A percentile compares a stretch with the other conserved stretches of the same genome.
Conservation (phyloP, 1,140 invertebrate species). For the Aphaenogaster rudis region DNA sequence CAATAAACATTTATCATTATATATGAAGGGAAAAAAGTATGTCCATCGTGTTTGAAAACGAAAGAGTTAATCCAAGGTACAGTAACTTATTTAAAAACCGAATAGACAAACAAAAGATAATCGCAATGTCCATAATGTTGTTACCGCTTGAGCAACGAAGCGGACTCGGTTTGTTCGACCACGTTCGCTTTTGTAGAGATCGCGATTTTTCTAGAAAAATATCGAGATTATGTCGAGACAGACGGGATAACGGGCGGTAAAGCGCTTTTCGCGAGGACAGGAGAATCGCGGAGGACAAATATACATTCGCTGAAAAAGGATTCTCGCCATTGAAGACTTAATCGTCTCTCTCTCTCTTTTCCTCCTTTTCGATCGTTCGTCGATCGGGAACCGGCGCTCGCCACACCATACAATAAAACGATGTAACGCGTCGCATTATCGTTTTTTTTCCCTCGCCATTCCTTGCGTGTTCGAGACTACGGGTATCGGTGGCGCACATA, state of each 20-base stretch:
- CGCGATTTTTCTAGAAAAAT: constrained; percentile 57
- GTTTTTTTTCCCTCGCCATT: constrained; percentile 34
- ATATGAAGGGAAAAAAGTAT: not conserved
- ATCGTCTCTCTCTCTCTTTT: constrained; percentile 38
- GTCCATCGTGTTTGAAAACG: not conserved
- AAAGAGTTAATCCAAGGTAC: not conserved
- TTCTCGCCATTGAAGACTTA: constrained; percentile 51
- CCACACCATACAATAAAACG: constrained; percentile 17
- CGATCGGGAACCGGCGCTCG: constrained; percentile 33
- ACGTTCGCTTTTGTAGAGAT: constrained; percentile 19
- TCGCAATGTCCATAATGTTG: constrained; percentile 23
- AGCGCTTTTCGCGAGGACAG: constrained; percentile 40
- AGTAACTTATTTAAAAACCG: constrained; percentile 20
- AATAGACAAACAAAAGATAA: constrained; percentile 21
- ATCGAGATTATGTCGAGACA: constrained; percentile 51
- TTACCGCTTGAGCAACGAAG: constrained; percentile 7
- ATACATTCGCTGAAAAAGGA: constrained; percentile 51
- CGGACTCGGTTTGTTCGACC: not conserved
- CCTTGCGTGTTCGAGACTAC: constrained; percentile 37
- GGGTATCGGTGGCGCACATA: constrained; percentile 48
- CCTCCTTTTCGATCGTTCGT: constrained; percentile 12
- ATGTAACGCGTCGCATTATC: constrained; percentile 52
- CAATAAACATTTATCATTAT: not conserved
- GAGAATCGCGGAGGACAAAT: constrained; percentile 50
- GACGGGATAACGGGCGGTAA: constrained; percentile 52